Conservation (phyloP, 2,797 vertebrate species). For the Hephaestus fuliginosus region DNA sequence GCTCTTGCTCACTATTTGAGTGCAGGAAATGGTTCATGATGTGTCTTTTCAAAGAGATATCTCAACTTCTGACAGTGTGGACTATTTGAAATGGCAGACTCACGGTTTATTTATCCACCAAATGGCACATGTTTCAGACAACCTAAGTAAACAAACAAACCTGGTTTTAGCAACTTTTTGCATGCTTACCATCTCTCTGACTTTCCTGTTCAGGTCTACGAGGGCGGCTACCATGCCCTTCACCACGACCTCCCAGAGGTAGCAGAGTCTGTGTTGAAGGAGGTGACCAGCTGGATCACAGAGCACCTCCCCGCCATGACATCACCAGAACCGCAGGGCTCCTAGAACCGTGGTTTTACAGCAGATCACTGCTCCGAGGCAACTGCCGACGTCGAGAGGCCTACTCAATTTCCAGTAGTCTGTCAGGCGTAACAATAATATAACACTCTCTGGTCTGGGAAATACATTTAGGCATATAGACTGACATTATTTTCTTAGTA, state of each 20-base stretch:
- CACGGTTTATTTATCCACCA: background rate
- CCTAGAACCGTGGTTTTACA: conserved; percentile 56
- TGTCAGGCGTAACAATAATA: conserved; percentile 42
- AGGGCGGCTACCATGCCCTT: conserved; percentile 93
- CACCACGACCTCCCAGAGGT: conserved; percentile 96
- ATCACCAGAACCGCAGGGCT: conserved; percentile 30
- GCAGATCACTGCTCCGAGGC: conserved; percentile 28
- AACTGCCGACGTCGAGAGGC: conserved; percentile 27
- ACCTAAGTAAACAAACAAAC: background rate
- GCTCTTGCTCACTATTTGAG: background rate
- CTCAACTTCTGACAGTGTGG: background rate
- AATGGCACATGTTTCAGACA: background rate
- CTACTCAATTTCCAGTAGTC: conserved; percentile 26
- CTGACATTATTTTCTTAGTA: conserved; percentile 25
- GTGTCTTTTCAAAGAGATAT: background rate
- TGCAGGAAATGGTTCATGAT: conserved; percentile 2
- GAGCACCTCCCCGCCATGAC: conserved; percentile 84
- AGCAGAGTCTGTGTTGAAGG: conserved; percentile 89
- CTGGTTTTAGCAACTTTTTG: background rate
- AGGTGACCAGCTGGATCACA: conserved; percentile 91
- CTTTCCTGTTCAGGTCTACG: conserved; percentile 88
- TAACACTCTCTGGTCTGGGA: conserved; percentile 37
- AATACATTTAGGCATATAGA: conserved; percentile 14
- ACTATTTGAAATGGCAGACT: background rate
- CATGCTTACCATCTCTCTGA: background rate